Conservation (phyloP, 1,140 invertebrate species). For the Heliconius eleuchia region DNA sequence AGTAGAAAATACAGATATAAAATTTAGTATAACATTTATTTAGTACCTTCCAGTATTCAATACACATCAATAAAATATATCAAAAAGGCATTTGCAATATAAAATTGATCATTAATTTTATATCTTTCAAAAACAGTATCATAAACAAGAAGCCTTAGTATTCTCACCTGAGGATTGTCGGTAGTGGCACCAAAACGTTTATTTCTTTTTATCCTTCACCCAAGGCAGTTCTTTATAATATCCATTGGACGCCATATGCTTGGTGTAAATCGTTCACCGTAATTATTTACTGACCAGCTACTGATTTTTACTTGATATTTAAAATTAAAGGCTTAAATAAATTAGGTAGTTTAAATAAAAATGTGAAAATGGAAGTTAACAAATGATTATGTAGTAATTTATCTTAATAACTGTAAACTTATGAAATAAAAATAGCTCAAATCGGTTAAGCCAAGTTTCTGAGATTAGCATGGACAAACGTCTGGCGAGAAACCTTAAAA, state of each 20-base stretch:
- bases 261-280: constrained; percentile 15
- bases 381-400: no score
- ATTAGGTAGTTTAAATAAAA: not conserved
- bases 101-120: constrained; percentile 26
- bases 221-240: constrained; percentile 27
- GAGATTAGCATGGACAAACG: no score
- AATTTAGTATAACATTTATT: no score
- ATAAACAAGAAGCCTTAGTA: constrained; percentile 28
- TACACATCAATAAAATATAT: not conserved
- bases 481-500: no score
- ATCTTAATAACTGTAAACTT: no score
- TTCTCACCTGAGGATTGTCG: constrained; percentile 41
- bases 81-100: constrained; percentile 11
- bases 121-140: constrained; percentile 7
- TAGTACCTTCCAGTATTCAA: not conserved
- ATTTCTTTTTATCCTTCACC: constrained; percentile 41
- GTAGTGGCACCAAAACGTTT: constrained; percentile 52
- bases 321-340: not conserved
- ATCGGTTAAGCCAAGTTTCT: no score
- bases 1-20: no score
- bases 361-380: no score
- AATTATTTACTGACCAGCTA: constrained; percentile 26
- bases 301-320: constrained; percentile 19
- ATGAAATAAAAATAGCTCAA: no score
- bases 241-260: constrained; percentile 26